Conservation (phyloP, 2,113 vertebrate genomes). For the Lamprologus tigripictilis region DNA sequence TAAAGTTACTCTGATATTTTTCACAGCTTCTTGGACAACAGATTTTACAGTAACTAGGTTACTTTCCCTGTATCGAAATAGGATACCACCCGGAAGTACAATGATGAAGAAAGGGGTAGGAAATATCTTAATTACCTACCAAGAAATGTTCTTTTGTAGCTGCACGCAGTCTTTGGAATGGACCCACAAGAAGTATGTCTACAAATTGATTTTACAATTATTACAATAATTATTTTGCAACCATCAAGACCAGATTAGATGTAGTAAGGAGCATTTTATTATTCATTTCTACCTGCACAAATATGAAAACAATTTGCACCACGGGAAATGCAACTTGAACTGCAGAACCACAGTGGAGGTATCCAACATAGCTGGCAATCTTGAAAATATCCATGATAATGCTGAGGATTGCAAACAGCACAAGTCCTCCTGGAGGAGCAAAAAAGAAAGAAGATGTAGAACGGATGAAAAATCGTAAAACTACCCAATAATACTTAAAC, state of each 20-base stretch:
- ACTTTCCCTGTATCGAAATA: background rate
- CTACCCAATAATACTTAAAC: no score
- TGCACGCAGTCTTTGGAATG: slow-evolving; percentile 89
- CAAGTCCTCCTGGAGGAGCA: slow-evolving; percentile 77
- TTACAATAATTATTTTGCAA: background rate
- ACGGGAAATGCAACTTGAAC: slow-evolving; percentile 85
- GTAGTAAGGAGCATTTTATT: background rate
- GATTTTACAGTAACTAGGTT: background rate
- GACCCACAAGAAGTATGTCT: slow-evolving; percentile 92
- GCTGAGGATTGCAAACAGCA: slow-evolving; percentile 85
- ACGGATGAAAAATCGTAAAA: background rate
- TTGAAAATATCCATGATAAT: slow-evolving; percentile 93
- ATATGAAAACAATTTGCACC: slow-evolving; percentile 82
- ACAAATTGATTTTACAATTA: slow-evolving; percentile 7
- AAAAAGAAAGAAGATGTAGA: background rate
- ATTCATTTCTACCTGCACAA: slow-evolving; percentile 80
- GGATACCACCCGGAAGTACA: background rate
- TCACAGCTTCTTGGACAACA: background rate
- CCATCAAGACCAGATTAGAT: background rate
- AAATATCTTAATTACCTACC: slow-evolving; percentile 60
- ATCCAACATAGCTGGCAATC: slow-evolving; percentile 83
- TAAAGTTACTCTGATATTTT: background rate
- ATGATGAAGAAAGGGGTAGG: background rate
- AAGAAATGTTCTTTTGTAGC: slow-evolving; percentile 78
- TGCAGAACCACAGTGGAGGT: slow-evolving; percentile 78